Evolutionary conservation across 1,140 invertebrate species (phyloP), one percentile per base, ranked within the genome.

Genomic region (Aphidius gifuensis): DNA sequence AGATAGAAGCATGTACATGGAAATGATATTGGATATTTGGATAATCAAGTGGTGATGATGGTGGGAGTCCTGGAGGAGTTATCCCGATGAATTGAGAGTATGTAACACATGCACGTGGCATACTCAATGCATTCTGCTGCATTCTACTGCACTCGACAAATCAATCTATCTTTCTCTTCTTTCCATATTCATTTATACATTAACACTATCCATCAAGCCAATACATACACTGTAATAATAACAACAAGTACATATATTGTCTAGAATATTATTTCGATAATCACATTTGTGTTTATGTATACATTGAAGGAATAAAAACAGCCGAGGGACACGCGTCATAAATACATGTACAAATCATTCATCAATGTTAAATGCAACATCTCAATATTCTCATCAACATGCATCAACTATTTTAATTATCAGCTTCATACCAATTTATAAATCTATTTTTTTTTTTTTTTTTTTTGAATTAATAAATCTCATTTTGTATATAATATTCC

Each of bases 31-130:
- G 58, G 48, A 51, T 60, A 64, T 63, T 56, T 64, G 61, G 50
- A 49, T 32, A 3, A 32, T 32, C 23, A 32, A 32, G 23, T 32
- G 51, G 45, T 59, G 58, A 16, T 16, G 16, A 40, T 55, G 60
- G 60, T 51, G 48, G 51, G 53, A 44, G 63, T 65, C 56, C 60
- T 56, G 66, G 61, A 68, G 62, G 70, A 72, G 39, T 46, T 11
- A 46, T 50, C 45, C 16, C 39, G 43, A n/a, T 16, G 69, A 68
- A 71, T 62, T 23, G 59, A 6, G 45, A 40, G 43, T 58, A 59
- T 75, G 75, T 79, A 78, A 80, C 78, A 80, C 74, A 75, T 79
- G 79, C 77, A 76, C 71, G 68, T 76, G 78, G 74, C 77, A 55
- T 16, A 78, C 74, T 72, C 78, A 73, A 72, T 76, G 78, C 73